These are phyloP conservation scores for Emys orbicularis DNA, from an alignment of 2,797 vertebrate species.

Conservation along the genomic window DNA sequence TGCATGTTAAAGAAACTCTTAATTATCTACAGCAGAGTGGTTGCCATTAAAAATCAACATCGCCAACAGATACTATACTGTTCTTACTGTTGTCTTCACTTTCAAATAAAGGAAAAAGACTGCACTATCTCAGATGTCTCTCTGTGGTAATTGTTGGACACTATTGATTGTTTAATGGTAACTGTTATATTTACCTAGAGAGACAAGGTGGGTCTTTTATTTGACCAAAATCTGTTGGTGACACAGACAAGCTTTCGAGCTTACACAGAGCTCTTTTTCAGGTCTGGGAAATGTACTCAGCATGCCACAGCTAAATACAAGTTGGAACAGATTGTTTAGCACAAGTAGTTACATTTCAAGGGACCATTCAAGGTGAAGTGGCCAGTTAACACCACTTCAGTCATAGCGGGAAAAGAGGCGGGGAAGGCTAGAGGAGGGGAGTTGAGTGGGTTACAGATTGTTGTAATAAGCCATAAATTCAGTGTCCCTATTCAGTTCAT, in stretches of 20 bases:
- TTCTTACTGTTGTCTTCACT: not conserved
- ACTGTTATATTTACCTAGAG: not conserved
- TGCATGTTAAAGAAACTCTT: slow-evolving; percentile 55
- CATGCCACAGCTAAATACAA: not conserved
- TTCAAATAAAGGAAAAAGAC: not conserved
- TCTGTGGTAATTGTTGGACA: not conserved
- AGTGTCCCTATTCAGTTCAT: not conserved
- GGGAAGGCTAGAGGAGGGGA: not conserved
- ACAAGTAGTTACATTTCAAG: not conserved
- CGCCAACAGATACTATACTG: not conserved
- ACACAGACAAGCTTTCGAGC: not conserved
- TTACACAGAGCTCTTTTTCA: not conserved
- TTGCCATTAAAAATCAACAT: not conserved
- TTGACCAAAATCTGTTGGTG: not conserved
- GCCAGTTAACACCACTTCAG: not conserved
- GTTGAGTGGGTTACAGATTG: not conserved
- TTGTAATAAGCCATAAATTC: not conserved
- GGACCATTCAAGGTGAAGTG: not conserved
- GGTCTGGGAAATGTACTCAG: not conserved
- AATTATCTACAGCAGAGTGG: slow-evolving; percentile 1
- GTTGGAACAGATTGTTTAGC: not conserved
- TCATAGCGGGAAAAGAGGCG: not conserved
- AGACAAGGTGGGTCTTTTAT: not conserved
- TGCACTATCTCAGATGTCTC: not conserved
- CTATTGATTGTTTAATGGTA: not conserved